These are phyloP conservation scores for Pammene aurita DNA, from an alignment of 2,888 invertebrate species.

Conservation along the genomic window DNA sequence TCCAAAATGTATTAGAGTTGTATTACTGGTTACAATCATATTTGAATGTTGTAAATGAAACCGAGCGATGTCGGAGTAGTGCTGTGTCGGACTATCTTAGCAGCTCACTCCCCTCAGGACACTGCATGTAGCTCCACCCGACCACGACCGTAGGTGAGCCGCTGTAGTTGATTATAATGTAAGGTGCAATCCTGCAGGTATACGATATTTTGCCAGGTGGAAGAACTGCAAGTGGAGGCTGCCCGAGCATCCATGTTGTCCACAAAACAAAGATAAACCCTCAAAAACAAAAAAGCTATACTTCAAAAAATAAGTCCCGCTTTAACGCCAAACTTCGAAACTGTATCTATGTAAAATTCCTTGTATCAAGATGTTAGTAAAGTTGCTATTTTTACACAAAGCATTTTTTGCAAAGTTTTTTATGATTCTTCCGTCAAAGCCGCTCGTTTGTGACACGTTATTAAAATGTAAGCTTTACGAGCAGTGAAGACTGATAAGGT, in stretches of 20 bases:
- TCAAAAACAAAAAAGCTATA: constrained; percentile 78
- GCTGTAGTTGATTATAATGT: constrained; percentile 82
- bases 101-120: constrained; percentile 35
- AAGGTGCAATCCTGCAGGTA: constrained; percentile 86
- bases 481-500: constrained; percentile 82
- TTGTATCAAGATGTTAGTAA: constrained; percentile 74
- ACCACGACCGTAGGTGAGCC: constrained; percentile 69
- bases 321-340: constrained; percentile 69
- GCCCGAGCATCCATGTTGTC: constrained; percentile 87
- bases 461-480: constrained; percentile 74
- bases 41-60: constrained; percentile 24
- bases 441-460: constrained; percentile 72
- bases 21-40: constrained; percentile 5
- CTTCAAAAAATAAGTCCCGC: constrained; percentile 79
- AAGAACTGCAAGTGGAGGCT: constrained; percentile 91
- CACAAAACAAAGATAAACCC: constrained; percentile 84
- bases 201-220: constrained; percentile 93
- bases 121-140: constrained; percentile 65
- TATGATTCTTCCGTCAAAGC: constrained; percentile 72
- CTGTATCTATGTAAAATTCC: constrained; percentile 77
- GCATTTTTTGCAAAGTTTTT: constrained; percentile 67
- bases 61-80: constrained; percentile 23
- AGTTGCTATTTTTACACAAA: constrained; percentile 80
- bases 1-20: constrained; percentile 24
- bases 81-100: constrained; percentile 36